Base-by-base conservation (phyloP, 64 coral and sea anemone genomes). In the Cladopsammia gracilis region DNA sequence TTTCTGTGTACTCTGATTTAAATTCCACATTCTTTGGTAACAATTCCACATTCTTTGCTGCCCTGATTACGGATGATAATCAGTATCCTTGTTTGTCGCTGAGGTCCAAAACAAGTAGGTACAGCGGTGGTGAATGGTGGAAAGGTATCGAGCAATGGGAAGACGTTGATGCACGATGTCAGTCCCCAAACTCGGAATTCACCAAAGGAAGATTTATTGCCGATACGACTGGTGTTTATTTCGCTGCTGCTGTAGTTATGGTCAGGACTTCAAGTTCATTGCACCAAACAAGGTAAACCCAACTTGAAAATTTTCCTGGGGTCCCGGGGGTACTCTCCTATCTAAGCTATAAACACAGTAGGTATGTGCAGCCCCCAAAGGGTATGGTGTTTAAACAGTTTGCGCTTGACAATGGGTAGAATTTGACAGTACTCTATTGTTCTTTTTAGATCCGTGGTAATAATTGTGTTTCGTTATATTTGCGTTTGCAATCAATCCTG, bases 201-300 rank as follows among this genome's bases (percentile, higher is more conserved):
- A 61, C 5, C 24, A 79, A 44, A 60, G 77, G 77, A 79, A 59
- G 54, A 59, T 79, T 79, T 79, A 54, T 79, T 25, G 77, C 77
- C 60, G 54, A 79, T 23, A 0, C 43, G 7, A 23, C 53, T 43
- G 77, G 77, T 25, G 56, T 80, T 5, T 60, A 80, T 24, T 80
- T 80, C 24, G 23, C 60, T 13, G 15, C 77, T 42, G 56, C 77
- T 16, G 56, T 60, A 57, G 77, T 80, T 59, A 8, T 43, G 25
- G 77, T 80, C 23, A 80, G 24, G 77, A 80, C 77, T 11, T 59
- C 77, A 60, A 25, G 25, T 80, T 25, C 14, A 60, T 34, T 56
- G 5, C 53, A 80, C 24, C 22, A 60, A 43, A 60, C 52, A 10
- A 80, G 77, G 77, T 80, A 61, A 80, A 34, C 4, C n/a, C n/a